A percentile compares a stretch with the other conserved stretches of the same genome.
phyloP scores from a whole-genome alignment of 2,888 invertebrate genomes.

The Lampropteryx suffumata region DNA sequence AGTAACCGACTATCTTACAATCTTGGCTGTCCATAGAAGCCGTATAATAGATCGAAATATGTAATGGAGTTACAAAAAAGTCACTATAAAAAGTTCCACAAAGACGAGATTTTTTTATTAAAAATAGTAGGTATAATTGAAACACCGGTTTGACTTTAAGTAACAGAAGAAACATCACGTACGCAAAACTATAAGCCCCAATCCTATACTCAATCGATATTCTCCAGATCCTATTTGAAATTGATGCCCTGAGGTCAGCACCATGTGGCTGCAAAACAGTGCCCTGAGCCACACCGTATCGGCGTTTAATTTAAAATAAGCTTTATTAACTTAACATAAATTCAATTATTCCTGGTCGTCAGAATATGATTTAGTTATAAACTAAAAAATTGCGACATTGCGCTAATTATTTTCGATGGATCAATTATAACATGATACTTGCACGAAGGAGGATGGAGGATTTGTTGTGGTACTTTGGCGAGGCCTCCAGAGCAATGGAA shows the following conservation, averaged over 20 bases:
- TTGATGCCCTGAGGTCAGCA: slow-evolving; percentile 58
- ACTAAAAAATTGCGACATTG: too few relatives aligned
- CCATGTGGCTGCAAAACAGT: slow-evolving; percentile 28
- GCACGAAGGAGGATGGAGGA: too few relatives aligned
- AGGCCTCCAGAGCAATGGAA: too few relatives aligned
- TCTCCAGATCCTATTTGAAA: slow-evolving; percentile 43
- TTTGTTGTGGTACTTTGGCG: too few relatives aligned
- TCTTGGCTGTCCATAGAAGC: slow-evolving; percentile 31
- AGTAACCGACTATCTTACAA: slow-evolving; percentile 56
- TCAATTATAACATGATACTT: too few relatives aligned
- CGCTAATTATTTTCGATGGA: too few relatives aligned
- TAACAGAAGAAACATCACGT: slow-evolving; percentile 6
- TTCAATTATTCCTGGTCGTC: too few relatives aligned
- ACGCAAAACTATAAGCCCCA: not conserved
- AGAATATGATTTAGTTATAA: too few relatives aligned
- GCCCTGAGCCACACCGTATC: not conserved
- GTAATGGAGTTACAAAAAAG: not conserved
- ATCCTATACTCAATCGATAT: slow-evolving; percentile 20
- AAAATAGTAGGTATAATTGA: too few relatives aligned
- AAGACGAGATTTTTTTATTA: too few relatives aligned
- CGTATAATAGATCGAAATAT: slow-evolving; percentile 5
- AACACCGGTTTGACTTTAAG: too few relatives aligned
- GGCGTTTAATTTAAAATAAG: not conserved
- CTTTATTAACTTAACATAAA: not conserved
- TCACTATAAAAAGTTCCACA: too few relatives aligned